A percentile compares a stretch with the other conserved stretches of the same genome.
These are phyloP conservation scores for Anguilla marmorata DNA, from an alignment of 2,797 vertebrate genomes.

Conservation along the genomic window DNA sequence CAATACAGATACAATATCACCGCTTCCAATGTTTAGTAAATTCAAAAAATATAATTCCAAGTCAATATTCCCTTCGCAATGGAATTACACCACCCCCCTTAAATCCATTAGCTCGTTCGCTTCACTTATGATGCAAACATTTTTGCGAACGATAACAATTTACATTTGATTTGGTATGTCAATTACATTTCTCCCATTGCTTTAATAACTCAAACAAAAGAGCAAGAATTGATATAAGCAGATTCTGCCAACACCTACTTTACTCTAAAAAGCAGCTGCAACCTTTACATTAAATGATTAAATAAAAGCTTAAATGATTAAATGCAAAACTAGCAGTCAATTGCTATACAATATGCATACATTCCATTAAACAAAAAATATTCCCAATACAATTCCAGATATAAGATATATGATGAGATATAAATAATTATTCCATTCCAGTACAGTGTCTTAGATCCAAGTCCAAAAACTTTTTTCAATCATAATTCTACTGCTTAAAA, in stretches of 20 bases:
- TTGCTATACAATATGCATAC: not conserved
- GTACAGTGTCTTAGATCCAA: no score
- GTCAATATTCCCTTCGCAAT: not conserved
- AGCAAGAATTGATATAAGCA: not conserved
- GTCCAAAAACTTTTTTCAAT: no score
- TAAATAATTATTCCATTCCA: no score
- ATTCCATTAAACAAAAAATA: not conserved
- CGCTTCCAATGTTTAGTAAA: not conserved
- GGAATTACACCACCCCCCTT: not conserved
- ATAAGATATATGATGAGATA: not conserved
- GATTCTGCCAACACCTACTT: not conserved
- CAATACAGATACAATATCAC: not conserved
- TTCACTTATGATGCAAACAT: not conserved
- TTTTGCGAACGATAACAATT: not conserved
- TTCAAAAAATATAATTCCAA: not conserved
- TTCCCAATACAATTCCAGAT: conserved; percentile 3
- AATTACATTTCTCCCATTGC: not conserved
- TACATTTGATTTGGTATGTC: not conserved
- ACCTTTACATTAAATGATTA: not conserved
- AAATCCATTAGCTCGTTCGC: not conserved
- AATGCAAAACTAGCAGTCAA: not conserved
- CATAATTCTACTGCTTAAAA: no score
- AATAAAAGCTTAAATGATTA: not conserved
- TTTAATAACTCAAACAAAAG: not conserved
- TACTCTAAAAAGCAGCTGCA: not conserved